Percentiles rank a stretch among this genome's conserved stretches.
phyloP scores from a whole-genome alignment of 2,797 vertebrate genomes.

The Myioborus miniatus region DNA sequence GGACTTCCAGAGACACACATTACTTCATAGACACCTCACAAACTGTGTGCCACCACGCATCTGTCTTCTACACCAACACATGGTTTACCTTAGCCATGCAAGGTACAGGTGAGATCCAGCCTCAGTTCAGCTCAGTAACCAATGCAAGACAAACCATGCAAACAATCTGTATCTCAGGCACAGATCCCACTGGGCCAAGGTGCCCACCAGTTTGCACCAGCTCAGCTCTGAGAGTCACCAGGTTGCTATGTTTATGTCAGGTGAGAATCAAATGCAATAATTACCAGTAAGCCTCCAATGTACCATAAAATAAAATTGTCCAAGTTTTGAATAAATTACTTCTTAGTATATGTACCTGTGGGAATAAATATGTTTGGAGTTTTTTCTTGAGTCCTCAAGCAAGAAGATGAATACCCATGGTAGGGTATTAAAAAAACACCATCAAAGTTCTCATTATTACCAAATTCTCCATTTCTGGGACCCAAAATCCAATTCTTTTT shows the following conservation, averaged over 20 bases:
- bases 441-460: neutral
- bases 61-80: neutral
- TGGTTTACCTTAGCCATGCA: neutral
- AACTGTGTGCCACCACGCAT: neutral
- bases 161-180: neutral
- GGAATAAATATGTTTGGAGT: neutral
- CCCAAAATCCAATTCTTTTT: neutral
- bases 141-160: neutral
- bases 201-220: neutral
- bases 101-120: neutral
- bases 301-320: neutral
- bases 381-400: neutral
- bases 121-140: neutral
- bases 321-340: neutral
- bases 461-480: neutral
- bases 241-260: neutral
- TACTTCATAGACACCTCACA: neutral
- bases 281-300: neutral
- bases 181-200: neutral
- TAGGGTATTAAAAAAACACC: rapidly evolving
- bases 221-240: neutral
- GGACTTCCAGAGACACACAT: neutral
- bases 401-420: neutral
- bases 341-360: neutral
- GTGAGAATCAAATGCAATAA: neutral